These are phyloP conservation scores for Silurus aristotelis DNA, from an alignment of 2,797 vertebrate genomes.

Conservation along the genomic window DNA sequence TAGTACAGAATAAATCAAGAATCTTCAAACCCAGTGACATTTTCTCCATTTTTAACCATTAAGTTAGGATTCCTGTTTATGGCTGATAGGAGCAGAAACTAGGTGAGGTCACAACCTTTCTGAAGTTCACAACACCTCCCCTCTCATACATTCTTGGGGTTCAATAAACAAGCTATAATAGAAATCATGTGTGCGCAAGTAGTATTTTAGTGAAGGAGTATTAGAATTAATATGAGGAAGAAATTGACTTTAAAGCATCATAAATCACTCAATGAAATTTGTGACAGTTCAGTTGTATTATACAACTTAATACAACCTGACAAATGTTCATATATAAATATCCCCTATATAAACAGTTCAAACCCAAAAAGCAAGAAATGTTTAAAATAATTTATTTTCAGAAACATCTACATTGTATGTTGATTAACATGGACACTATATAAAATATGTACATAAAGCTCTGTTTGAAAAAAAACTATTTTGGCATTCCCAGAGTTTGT, in stretches of 20 bases:
- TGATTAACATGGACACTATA: slow-evolving; percentile 69
- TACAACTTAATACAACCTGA: neutral
- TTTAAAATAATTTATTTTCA: slow-evolving; percentile 80
- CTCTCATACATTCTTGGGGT: neutral
- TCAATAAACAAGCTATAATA: neutral
- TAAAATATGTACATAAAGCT: slow-evolving; percentile 78
- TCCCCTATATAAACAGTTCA: neutral
- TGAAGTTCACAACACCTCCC: neutral
- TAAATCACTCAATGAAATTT: neutral
- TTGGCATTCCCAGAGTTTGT: slow-evolving; percentile 44
- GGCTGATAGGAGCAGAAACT: neutral
- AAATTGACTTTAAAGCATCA: neutral
- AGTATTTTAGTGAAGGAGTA: neutral
- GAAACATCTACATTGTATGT: slow-evolving; percentile 68
- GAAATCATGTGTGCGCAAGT: neutral
- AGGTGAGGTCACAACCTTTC: neutral
- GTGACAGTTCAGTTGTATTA: neutral
- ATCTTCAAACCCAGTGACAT: neutral
- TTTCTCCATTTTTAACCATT: neutral
- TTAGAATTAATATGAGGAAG: neutral
- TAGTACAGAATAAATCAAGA: neutral
- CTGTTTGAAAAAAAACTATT: slow-evolving; percentile 66
- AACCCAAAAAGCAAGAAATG: neutral
- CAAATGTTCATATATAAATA: neutral
- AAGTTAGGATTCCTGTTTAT: neutral